phyloP scores from a whole-genome alignment of 2,113 vertebrate genomes.

The Psittacus erithacus region DNA sequence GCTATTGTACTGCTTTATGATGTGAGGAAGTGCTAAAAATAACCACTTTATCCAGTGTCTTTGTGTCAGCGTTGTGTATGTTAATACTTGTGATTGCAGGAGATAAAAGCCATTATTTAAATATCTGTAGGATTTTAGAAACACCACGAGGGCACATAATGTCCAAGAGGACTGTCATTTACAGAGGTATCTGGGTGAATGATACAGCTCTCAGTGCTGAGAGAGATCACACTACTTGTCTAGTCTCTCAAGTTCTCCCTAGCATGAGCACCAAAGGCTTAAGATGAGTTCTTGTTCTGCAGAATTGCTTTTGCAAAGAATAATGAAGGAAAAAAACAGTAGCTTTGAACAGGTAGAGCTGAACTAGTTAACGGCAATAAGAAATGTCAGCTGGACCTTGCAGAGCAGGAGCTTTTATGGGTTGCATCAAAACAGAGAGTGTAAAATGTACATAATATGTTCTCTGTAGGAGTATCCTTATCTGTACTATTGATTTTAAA shows the following conservation, averaged over 20 bases:
- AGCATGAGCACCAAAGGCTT: background rate
- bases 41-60: slow-evolving; percentile 10
- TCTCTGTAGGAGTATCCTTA: background rate
- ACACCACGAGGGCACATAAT: background rate
- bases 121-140: background rate
- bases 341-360: background rate
- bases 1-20: slow-evolving; percentile 8
- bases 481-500: background rate
- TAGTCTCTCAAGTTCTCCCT: background rate
- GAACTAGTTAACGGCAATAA: background rate
- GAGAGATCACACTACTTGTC: background rate
- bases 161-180: background rate
- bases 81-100: background rate
- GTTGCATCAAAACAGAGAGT: background rate
- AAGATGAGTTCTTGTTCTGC: background rate
- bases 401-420: background rate
- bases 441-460: background rate
- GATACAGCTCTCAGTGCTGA: background rate
- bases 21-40: slow-evolving; percentile 55
- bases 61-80: background rate
- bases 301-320: background rate
- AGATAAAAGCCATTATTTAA: slow-evolving; percentile 14
- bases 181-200: background rate
- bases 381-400: background rate
- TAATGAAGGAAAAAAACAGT: background rate